phyloP scores from a whole-genome alignment of 2,797 vertebrate species.

The Tokudaia tokunoshimensis region DNA sequence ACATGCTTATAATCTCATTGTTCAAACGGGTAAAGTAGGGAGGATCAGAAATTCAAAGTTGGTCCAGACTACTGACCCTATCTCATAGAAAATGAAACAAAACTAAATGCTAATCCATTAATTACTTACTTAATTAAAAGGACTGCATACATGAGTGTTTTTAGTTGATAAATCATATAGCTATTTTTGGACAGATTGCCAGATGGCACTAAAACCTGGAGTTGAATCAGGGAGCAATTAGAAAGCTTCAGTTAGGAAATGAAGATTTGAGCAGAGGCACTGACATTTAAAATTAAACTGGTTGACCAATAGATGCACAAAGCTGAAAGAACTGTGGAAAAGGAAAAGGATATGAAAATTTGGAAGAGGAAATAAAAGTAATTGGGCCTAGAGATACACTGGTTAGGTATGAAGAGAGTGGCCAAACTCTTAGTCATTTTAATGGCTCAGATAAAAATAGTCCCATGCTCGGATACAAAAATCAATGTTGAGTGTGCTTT shows the following conservation, averaged over 20 bases:
- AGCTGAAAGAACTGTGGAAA: not conserved
- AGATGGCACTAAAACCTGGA: not conserved
- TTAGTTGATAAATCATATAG: not conserved
- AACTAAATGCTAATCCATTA: not conserved
- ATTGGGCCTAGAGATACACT: not conserved
- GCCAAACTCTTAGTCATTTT: not conserved
- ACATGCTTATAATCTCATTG: not conserved
- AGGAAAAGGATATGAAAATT: not conserved
- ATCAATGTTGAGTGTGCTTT: not conserved
- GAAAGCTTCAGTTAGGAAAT: conserved; percentile 31
- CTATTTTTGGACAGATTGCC: not conserved
- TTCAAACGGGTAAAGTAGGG: not conserved
- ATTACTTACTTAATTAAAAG: not conserved
- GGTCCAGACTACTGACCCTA: not conserved
- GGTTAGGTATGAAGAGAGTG: not conserved
- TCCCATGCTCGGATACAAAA: not conserved
- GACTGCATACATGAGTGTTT: not conserved
- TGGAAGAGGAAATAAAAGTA: not conserved
- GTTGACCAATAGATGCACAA: not conserved
- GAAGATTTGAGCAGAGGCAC: conserved; percentile 2
- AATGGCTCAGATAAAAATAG: not conserved
- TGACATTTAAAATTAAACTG: not conserved
- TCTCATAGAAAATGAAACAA: not conserved
- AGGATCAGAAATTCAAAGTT: not conserved
- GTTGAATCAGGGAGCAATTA: not conserved